Evolutionary conservation across 2,888 invertebrate genomes (phyloP).

Genomic region (Agonopterix alstromeriana): DNA sequence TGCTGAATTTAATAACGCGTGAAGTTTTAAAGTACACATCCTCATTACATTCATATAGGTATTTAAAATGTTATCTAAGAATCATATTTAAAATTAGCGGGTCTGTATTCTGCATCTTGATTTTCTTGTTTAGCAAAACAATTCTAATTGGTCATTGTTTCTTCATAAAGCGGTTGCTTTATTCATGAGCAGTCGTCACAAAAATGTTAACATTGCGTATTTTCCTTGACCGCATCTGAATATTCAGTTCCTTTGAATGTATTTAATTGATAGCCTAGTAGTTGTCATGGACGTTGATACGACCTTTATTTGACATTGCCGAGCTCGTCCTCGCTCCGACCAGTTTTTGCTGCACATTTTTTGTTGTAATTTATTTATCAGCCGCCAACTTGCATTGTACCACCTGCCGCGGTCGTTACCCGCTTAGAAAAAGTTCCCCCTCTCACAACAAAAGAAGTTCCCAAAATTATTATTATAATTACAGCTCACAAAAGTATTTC

Average conservation of each 20-base stretch:
- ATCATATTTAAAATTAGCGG: neutral
- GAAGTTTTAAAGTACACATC: neutral
- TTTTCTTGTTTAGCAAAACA: too few relatives aligned
- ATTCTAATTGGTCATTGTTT: too few relatives aligned
- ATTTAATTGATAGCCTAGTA: slow-evolving; percentile 6
- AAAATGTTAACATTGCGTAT: neutral
- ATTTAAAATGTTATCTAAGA: neutral
- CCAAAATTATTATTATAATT: slow-evolving; percentile 73
- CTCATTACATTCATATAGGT: neutral
- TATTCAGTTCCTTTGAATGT: slow-evolving; percentile 4
- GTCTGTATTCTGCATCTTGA: too few relatives aligned
- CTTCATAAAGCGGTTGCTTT: too few relatives aligned
- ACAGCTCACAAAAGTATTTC: slow-evolving; percentile 59
- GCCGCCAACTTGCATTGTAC: slow-evolving; percentile 52
- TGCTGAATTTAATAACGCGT: neutral
- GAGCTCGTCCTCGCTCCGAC: slow-evolving; percentile 30
- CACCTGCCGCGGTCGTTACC: slow-evolving; percentile 74
- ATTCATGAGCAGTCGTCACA: too few relatives aligned
- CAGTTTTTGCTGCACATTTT: slow-evolving; percentile 64
- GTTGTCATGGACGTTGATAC: slow-evolving; percentile 21
- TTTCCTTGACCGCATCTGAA: slow-evolving; percentile 9
- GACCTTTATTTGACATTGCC: slow-evolving; percentile 71
- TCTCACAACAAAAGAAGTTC: slow-evolving; percentile 60
- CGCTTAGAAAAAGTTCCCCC: slow-evolving; percentile 64
- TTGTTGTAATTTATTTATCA: slow-evolving; percentile 52